These are phyloP conservation scores for Epinephelus lanceolatus DNA, from an alignment of 2,113 vertebrate genomes.

Conservation along the genomic window DNA sequence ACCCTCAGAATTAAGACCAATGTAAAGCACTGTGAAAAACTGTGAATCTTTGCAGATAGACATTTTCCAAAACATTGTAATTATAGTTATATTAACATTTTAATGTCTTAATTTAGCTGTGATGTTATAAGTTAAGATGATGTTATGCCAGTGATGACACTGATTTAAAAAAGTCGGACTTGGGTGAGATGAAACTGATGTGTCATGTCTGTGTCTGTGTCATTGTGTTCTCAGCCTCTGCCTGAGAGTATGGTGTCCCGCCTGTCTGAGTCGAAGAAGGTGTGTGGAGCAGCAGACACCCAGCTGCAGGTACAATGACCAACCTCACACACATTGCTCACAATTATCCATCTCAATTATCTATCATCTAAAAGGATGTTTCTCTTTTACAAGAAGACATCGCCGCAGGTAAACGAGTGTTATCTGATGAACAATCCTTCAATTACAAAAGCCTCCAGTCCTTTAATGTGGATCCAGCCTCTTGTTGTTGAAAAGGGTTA, in stretches of 20 bases:
- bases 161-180: not conserved
- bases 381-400: not conserved
- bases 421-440: constrained; percentile 16
- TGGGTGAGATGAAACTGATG: not conserved
- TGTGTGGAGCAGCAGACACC: constrained; percentile 95
- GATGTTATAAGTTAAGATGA: not conserved
- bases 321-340: too few species aligned
- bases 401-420: not conserved
- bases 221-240: constrained; percentile 85
- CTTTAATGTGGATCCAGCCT: not conserved
- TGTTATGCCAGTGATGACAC: not conserved
- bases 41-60: not conserved
- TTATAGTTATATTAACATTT: not conserved
- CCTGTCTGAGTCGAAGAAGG: constrained; percentile 96
- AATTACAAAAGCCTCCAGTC: too few species aligned
- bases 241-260: constrained; percentile 94
- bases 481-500: not conserved
- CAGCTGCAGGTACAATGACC: constrained; percentile 91
- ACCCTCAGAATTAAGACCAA: not conserved
- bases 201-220: not conserved
- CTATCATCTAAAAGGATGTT: not conserved
- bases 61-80: not conserved
- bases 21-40: not conserved
- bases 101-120: not conserved
- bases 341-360: not conserved